Conservation (phyloP, 2,888 invertebrate genomes). For the Leptinotarsa peninsularis region DNA sequence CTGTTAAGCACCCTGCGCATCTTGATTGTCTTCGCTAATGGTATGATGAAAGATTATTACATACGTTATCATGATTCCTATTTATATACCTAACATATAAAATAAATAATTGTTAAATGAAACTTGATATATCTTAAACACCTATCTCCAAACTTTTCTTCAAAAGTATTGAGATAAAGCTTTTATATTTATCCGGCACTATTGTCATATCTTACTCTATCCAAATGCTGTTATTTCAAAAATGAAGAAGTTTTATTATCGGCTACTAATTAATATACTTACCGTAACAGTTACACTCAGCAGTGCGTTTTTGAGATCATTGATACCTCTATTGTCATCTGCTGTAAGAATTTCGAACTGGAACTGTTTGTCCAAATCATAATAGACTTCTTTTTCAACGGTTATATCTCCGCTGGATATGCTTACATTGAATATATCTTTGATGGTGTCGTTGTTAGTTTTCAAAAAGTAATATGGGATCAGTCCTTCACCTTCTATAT, state of each 20-base stretch:
- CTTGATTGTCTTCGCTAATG: too few species aligned
- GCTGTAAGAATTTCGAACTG: constrained; percentile 68
- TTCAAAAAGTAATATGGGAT: constrained; percentile 46
- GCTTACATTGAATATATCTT: constrained; percentile 45
- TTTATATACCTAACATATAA: too few species aligned
- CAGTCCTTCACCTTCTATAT: constrained; percentile 28
- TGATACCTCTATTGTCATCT: constrained; percentile 51
- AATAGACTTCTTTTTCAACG: constrained; percentile 64
- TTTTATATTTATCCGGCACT: too few species aligned
- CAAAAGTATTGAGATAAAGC: too few species aligned
- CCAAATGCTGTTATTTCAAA: background rate
- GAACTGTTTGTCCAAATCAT: constrained; percentile 64
- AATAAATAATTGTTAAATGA: too few species aligned
- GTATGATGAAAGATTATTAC: too few species aligned
- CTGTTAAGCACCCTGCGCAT: too few species aligned
- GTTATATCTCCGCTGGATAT: constrained; percentile 42
- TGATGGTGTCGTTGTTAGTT: constrained; percentile 30
- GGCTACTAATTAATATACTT: constrained; percentile 30
- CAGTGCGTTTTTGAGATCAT: constrained; percentile 36
- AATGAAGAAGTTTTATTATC: background rate
- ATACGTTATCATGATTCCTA: too few species aligned
- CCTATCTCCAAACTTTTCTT: too few species aligned
- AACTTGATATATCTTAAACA: too few species aligned
- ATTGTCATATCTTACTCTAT: background rate
- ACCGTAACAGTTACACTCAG: constrained; percentile 46